phyloP scores from a whole-genome alignment of 1,140 invertebrate species.

The Eumeta japonica region DNA sequence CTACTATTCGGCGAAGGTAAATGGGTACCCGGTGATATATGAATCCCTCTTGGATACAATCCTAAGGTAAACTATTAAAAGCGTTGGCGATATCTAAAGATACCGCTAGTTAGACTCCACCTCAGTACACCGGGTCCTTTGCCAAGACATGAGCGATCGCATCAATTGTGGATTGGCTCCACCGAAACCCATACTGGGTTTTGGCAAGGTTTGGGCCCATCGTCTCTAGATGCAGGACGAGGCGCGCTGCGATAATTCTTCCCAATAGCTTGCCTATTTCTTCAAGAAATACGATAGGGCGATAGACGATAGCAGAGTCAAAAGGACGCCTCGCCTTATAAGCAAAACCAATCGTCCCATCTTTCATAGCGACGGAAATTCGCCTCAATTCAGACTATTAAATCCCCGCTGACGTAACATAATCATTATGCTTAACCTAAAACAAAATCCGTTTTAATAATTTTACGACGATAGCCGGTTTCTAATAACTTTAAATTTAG shows the following conservation, averaged over 20 bases:
- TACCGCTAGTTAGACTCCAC: slow-evolving; percentile 8
- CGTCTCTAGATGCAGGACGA: slow-evolving; percentile 7
- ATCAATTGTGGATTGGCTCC: slow-evolving; percentile 12
- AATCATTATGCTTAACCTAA: too few relatives aligned
- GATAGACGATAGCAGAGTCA: slow-evolving; percentile 3
- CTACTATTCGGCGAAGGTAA: slow-evolving; percentile 1
- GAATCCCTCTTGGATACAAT: slow-evolving; percentile 5
- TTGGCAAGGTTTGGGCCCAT: slow-evolving; percentile 10
- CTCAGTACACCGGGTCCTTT: not conserved
- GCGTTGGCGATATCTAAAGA: slow-evolving; percentile 12
- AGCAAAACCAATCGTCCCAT: not conserved
- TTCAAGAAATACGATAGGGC: slow-evolving; percentile 15
- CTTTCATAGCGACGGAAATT: not conserved
- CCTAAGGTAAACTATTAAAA: slow-evolving; percentile 13
- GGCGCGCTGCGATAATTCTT: slow-evolving; percentile 5
- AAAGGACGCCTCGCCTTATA: not conserved
- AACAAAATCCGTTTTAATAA: too few relatives aligned
- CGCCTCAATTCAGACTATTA: slow-evolving; percentile 7
- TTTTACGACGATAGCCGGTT: too few relatives aligned
- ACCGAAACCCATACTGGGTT: slow-evolving; percentile 14
- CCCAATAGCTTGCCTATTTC: slow-evolving; percentile 11
- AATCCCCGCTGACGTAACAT: too few relatives aligned
- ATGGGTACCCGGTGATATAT: slow-evolving; percentile 2
- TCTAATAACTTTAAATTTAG: too few relatives aligned
- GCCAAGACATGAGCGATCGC: slow-evolving; percentile 10